Evolutionary conservation across 1,140 invertebrate genomes (phyloP).

Genomic region (Drosophila nigromelanica): DNA sequence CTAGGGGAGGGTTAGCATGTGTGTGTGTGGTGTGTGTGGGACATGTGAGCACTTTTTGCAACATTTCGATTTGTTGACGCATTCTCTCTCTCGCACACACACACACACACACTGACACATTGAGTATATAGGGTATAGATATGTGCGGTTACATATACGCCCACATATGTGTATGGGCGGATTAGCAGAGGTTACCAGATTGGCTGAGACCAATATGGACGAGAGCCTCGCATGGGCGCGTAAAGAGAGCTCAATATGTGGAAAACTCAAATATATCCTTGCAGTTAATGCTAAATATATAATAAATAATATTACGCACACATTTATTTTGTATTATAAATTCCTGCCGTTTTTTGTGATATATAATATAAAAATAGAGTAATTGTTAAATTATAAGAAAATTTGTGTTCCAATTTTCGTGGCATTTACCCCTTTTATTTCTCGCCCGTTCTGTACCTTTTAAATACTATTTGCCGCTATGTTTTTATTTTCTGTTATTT

Average conservation of each 20-base stretch:
- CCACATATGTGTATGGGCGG: slow-evolving; percentile 70
- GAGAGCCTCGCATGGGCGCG: slow-evolving; percentile 6
- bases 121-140: slow-evolving; percentile 35
- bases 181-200: slow-evolving; percentile 66
- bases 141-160: slow-evolving; percentile 59
- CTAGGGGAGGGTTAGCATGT: slow-evolving; percentile 55
- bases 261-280: neutral
- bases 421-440: neutral
- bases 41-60: slow-evolving; percentile 78
- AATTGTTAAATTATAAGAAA: no score
- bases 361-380: no score
- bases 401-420: slow-evolving; percentile 7
- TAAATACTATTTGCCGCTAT: slow-evolving; percentile 1
- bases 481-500: neutral
- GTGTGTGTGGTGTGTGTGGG: slow-evolving; percentile 49
- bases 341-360: neutral
- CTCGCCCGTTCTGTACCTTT: neutral
- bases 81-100: slow-evolving; percentile 54
- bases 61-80: slow-evolving; percentile 79
- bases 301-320: no score
- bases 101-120: slow-evolving; percentile 29
- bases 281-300: no score
- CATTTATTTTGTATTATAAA: neutral
- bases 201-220: slow-evolving; percentile 40
- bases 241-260: neutral